phyloP scores from a whole-genome alignment of 2,113 vertebrate genomes.

The Camelus bactrianus region DNA sequence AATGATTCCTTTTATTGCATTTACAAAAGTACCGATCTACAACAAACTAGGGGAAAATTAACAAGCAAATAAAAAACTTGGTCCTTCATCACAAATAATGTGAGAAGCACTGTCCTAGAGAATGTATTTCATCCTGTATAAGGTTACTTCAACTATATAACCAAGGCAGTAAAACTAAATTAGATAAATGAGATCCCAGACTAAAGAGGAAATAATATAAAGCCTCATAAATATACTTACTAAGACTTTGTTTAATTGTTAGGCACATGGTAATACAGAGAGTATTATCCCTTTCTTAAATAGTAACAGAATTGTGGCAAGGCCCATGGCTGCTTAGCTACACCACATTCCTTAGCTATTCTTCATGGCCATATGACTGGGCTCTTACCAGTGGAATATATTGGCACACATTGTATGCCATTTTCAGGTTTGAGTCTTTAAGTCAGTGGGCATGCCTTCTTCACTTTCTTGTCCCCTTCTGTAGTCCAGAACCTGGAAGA shows the following conservation, averaged over 20 bases:
- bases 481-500: neutral
- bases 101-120: conserved; percentile 13
- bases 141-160: conserved; percentile 43
- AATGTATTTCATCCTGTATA: neutral
- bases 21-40: neutral
- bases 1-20: conserved; percentile 16
- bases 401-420: neutral
- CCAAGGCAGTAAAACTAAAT: conserved; percentile 32
- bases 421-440: neutral
- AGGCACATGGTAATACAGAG: neutral
- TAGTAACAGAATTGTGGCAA: neutral
- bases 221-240: neutral
- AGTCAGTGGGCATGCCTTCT: neutral
- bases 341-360: neutral
- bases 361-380: neutral
- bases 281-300: neutral
- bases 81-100: conserved; percentile 34
- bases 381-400: neutral
- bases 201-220: neutral
- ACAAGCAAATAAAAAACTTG: neutral
- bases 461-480: neutral
- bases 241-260: neutral
- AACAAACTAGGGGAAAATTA: conserved; percentile 1
- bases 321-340: neutral
- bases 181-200: neutral